These are phyloP conservation scores for Solen grandis DNA, from an alignment of 1,140 invertebrate species.

Conservation along the genomic window DNA sequence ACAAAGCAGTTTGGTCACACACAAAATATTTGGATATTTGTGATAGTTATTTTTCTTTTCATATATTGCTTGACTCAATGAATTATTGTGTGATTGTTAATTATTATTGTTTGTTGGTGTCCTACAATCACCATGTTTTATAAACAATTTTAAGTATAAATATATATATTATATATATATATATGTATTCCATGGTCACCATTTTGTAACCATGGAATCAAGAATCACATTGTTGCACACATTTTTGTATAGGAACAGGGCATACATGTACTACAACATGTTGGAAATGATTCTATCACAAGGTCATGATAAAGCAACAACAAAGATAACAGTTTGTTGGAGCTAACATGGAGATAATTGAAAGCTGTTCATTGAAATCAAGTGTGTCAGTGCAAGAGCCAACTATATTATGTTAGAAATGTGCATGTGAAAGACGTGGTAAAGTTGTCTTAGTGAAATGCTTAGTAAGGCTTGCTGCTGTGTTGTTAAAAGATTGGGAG, in stretches of 20 bases:
- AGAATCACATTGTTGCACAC: neutral
- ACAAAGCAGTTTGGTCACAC: slow-evolving; percentile 50
- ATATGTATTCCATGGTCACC: neutral
- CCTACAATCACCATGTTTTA: neutral
- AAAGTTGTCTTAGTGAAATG: no score
- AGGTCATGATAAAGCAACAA: no score
- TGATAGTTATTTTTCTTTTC: slow-evolving; percentile 55
- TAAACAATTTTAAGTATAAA: slow-evolving; percentile 7
- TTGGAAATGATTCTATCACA: no score
- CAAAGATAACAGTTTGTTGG: no score
- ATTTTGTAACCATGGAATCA: neutral
- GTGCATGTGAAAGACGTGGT: no score
- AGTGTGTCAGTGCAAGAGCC: no score
- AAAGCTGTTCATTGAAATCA: no score
- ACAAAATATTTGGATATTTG: slow-evolving; percentile 48
- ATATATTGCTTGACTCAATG: slow-evolving; percentile 46
- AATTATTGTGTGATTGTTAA: slow-evolving; percentile 30
- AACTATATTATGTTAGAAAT: no score
- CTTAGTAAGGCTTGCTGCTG: no score
- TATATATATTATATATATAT: slow-evolving; percentile 1
- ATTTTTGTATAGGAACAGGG: neutral
- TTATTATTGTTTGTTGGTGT: slow-evolving; percentile 42
- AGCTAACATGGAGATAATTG: no score
- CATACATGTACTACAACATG: neutral
- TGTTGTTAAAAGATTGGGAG: no score